Evolutionary conservation across 2,113 vertebrate species (phyloP), one percentile per base, ranked within the genome.

Genomic region (Carettochelys insculpta): DNA sequence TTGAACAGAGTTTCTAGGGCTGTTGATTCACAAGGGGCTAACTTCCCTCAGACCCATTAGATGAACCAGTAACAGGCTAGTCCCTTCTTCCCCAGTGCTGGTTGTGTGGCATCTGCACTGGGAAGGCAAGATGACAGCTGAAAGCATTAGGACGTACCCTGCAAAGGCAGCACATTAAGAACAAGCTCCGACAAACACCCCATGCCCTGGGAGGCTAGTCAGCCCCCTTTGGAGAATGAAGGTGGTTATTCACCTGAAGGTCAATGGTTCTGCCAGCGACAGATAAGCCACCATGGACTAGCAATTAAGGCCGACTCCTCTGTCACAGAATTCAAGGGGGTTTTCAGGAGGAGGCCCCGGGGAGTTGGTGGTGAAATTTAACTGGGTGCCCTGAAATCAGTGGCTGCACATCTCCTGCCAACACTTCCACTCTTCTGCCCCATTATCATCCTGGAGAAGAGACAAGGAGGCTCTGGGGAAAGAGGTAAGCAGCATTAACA

Each of bases 281-380:
- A 68, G n/a, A 68, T 19, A 16, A 68, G n/a, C n/a, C 61, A 38
- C n/a, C 61, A 19, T 3, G 20, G 34, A 65, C 34, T 20, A 7
- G 34, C 61, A 45, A 3, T 27, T 25, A 24, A 38, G 68, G 41
- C 68, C 68, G 25, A 27, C 22, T 45, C 24, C 22, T 8, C n/a
- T 4, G 0, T 1, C 82, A 34, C 6, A 82, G 54, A 24, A 24
- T 6, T 83, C 31, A 5, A 6, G 12, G 29, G 71, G 53, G 58
- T 3, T 58, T 80, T 6, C 5, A 76, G 51, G 77, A 17, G 3
- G 25, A 45, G 24, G 22, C 78, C 0, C 0, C 1, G 0, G 8
- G 14, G 3, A 11, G n/a, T 2, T 34, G 19, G 11, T 58, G n/a
- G 61, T 56, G 76, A 91, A 73, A 45, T 11, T 11, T 75, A 45